phyloP scores from a whole-genome alignment of 2,888 invertebrate species.

The Phrixothrix hirtus region DNA sequence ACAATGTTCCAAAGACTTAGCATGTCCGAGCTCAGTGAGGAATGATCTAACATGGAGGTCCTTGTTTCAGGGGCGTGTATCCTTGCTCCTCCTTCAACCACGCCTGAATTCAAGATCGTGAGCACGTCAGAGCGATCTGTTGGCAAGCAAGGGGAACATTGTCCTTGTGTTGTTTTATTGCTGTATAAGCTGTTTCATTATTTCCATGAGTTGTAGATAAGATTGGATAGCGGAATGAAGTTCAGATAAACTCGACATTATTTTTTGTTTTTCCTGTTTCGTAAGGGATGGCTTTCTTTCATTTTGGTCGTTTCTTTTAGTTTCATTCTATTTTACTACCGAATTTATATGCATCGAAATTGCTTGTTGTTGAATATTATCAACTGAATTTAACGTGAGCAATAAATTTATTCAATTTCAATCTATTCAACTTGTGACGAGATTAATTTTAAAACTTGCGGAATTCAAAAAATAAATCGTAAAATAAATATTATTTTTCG shows the following conservation, averaged over 20 bases:
- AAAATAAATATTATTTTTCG: constrained; percentile 51
- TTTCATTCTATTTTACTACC: background rate
- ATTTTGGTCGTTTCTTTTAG: constrained; percentile 1
- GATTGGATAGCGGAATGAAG: constrained; percentile 47
- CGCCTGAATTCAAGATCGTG: constrained; percentile 42
- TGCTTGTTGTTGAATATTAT: too few relatives aligned
- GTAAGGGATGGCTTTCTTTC: background rate
- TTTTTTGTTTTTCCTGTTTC: constrained; percentile 14
- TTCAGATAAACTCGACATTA: constrained; percentile 40
- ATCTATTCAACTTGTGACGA: too few relatives aligned
- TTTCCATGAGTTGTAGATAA: constrained; percentile 50
- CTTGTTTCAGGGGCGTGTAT: constrained; percentile 46
- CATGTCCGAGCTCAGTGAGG: constrained; percentile 44
- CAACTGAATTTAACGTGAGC: too few relatives aligned
- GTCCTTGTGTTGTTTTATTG: constrained; percentile 48
- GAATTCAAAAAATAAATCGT: constrained; percentile 7
- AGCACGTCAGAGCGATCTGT: constrained; percentile 52
- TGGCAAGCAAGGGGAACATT: constrained; percentile 43
- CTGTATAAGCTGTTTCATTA: constrained; percentile 52
- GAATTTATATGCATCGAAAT: too few relatives aligned
- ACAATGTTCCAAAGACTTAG: constrained; percentile 50
- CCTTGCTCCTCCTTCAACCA: constrained; percentile 47
- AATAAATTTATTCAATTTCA: too few relatives aligned
- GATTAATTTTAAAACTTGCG: too few relatives aligned
- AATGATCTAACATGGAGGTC: constrained; percentile 56